Evolutionary conservation across 2,113 vertebrate genomes (phyloP).

Genomic region (Mobula birostris): DNA sequence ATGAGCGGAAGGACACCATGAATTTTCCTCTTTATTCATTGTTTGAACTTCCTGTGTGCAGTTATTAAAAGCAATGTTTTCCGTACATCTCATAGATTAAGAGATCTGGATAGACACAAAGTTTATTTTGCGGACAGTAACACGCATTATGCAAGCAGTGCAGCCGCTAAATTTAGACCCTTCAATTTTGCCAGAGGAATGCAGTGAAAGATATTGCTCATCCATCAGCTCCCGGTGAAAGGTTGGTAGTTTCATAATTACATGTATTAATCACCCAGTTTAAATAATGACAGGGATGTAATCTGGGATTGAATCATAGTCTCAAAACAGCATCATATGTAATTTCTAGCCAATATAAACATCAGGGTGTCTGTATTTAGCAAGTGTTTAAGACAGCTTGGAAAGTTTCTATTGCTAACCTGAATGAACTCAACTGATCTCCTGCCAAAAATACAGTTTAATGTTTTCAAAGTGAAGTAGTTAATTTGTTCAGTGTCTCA

Average conservation of each 20-base stretch:
- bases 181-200: not conserved
- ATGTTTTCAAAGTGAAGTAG: slow-evolving; percentile 2
- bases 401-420: slow-evolving; percentile 28
- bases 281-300: slow-evolving; percentile 32
- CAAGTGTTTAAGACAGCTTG: slow-evolving; percentile 24
- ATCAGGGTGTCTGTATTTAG: not conserved
- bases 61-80: not conserved
- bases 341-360: slow-evolving; percentile 26
- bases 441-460: slow-evolving; percentile 1
- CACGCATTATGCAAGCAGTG: not conserved
- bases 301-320: slow-evolving; percentile 15
- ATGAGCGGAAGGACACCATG: not conserved
- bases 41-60: not conserved
- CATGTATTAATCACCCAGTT: slow-evolving; percentile 28
- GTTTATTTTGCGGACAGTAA: not conserved
- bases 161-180: not conserved
- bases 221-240: not conserved
- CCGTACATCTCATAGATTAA: not conserved
- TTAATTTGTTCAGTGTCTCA: slow-evolving; percentile 28
- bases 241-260: slow-evolving; percentile 16
- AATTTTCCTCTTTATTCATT: not conserved
- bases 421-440: slow-evolving; percentile 30
- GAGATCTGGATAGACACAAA: not conserved
- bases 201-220: not conserved
- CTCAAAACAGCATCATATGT: slow-evolving; percentile 32